phyloP scores from a whole-genome alignment of 2,113 vertebrate species.

The Nipponia nippon region DNA sequence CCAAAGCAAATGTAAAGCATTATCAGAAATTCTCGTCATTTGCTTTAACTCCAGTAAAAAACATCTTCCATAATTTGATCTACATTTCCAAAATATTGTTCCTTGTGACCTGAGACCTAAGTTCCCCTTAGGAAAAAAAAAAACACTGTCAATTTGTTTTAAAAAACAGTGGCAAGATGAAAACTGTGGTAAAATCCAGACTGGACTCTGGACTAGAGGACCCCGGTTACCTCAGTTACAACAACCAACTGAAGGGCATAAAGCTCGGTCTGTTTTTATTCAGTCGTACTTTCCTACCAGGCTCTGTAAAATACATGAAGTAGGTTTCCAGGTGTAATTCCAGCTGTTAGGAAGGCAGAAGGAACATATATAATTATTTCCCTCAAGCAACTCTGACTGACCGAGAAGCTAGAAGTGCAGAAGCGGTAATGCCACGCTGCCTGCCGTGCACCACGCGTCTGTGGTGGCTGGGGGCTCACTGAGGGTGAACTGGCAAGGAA shows the following conservation, averaged over 20 bases:
- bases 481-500: neutral
- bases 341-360: neutral
- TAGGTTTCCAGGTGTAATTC: neutral
- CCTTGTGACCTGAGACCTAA: neutral
- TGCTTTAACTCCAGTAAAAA: neutral
- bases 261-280: neutral
- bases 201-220: neutral
- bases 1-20: neutral
- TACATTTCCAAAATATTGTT: neutral
- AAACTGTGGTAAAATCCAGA: neutral
- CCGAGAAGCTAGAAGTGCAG: neutral
- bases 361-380: neutral
- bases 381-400: neutral
- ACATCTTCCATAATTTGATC: neutral
- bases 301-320: neutral
- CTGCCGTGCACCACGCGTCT: fast-evolving
- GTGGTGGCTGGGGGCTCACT: neutral
- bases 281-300: neutral
- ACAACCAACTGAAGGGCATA: neutral
- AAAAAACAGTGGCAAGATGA: neutral
- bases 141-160: neutral
- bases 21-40: neutral
- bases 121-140: neutral
- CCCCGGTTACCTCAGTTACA: neutral
- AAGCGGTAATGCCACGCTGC: fast-evolving